Conservation (phyloP, 1,140 invertebrate genomes). For the Trichonephila inaurata region DNA sequence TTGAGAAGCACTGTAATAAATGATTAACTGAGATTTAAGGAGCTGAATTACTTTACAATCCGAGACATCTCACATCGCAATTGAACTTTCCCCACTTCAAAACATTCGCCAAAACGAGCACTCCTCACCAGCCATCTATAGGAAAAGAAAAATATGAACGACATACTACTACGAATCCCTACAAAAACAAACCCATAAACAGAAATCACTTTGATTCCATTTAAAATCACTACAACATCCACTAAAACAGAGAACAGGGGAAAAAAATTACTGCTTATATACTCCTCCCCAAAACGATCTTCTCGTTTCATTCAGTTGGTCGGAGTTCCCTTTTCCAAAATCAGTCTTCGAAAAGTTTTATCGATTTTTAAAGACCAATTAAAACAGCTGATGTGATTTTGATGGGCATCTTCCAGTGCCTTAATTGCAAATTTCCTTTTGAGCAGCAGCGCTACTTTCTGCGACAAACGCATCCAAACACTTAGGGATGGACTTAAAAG, state of each 20-base stretch:
- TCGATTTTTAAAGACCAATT: constrained; percentile 41
- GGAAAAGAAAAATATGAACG: too few species aligned
- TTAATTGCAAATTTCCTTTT: constrained; percentile 30
- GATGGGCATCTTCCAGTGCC: neutral
- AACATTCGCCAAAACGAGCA: too few species aligned
- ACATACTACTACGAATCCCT: neutral
- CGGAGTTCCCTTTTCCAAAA: neutral
- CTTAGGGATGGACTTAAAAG: neutral
- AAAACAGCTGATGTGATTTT: constrained; percentile 47
- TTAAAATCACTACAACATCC: neutral
- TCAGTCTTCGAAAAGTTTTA: constrained; percentile 9
- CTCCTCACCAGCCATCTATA: too few species aligned
- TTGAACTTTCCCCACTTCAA: too few species aligned
- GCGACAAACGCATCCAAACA: neutral
- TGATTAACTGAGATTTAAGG: too few species aligned
- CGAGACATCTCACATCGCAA: too few species aligned
- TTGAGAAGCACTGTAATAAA: too few species aligned
- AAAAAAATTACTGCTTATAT: neutral
- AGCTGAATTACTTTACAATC: too few species aligned
- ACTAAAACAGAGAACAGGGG: neutral
- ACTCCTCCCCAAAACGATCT: neutral
- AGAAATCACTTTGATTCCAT: constrained; percentile 7
- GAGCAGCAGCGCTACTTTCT: too few species aligned
- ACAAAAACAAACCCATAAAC: neutral
- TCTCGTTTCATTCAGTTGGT: neutral